These are phyloP conservation scores for Myrmophylax atrothorax DNA, from an alignment of 2,113 vertebrate genomes.

Conservation along the genomic window DNA sequence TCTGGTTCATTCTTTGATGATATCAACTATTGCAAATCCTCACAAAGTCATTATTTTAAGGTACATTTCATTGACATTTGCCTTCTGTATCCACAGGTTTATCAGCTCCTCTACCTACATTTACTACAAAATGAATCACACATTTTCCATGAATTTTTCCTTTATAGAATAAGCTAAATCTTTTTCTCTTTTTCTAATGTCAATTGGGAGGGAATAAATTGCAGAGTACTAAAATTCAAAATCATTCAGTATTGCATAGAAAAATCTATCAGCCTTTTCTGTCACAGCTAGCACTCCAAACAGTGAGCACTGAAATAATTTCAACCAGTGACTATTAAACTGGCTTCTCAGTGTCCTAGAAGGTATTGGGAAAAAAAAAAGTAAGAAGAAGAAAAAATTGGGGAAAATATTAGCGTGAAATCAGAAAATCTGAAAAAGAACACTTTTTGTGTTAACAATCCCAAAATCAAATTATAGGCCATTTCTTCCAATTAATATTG, in stretches of 20 bases:
- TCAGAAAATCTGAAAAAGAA: neutral
- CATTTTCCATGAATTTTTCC: neutral
- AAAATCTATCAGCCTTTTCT: neutral
- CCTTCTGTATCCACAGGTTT: neutral
- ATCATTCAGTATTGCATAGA: neutral
- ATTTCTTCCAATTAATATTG: neutral
- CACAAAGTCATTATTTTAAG: neutral
- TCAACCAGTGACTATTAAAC: neutral
- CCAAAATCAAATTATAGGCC: neutral
- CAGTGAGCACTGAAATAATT: neutral
- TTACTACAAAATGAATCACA: neutral
- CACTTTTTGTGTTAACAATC: neutral
- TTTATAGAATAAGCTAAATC: neutral
- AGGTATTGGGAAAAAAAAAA: neutral
- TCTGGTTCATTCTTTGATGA: neutral
- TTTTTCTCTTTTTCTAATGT: neutral
- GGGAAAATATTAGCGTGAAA: fast-evolving
- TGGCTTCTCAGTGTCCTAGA: neutral
- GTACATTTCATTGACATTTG: neutral
- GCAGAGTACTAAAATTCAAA: neutral
- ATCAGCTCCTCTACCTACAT: neutral
- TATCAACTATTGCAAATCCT: neutral
- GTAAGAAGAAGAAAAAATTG: fast-evolving
- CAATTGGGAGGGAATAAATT: neutral
- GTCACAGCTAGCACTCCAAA: neutral